Percentiles rank a stretch among this genome's conserved stretches.
Evolutionary conservation across 2,113 vertebrate genomes (phyloP).

Genomic region (human (Homo sapiens)): GRCh38 chr1:234092001-234092500

Average conservation of each 20-base stretch:
- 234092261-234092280: not conserved
- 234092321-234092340: not conserved
- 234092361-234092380: not conserved
- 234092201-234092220: not conserved
- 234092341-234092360: accelerated
- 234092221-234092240: not conserved
- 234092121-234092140: not conserved
- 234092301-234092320: not conserved
- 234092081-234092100: not conserved
- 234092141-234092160: not conserved
- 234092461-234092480: no score
- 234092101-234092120: not conserved
- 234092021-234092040: not conserved
- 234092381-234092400: not conserved
- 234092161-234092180: not conserved
- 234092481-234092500: not conserved
- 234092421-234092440: not conserved
- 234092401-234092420: no score
- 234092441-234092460: no score
- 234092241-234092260: not conserved
- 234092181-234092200: not conserved
- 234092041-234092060: not conserved
- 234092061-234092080: not conserved
- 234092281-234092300: not conserved
- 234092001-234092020: accelerated